Conservation (phyloP, 2,888 invertebrate species). For the Acronicta aceris region DNA sequence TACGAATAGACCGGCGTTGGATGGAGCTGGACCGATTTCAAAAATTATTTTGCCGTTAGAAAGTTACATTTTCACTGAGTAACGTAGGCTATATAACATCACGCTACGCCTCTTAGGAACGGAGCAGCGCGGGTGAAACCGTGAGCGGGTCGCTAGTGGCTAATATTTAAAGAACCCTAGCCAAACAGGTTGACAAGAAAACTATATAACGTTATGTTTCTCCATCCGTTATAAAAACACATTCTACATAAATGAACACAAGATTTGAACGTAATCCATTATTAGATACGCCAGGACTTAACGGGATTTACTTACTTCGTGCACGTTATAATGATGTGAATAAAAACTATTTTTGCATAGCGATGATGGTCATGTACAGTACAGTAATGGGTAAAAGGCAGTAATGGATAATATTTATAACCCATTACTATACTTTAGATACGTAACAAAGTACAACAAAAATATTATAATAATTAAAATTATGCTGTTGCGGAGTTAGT, state of each 20-base stretch:
- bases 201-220: not conserved
- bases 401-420: no score
- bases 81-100: no score
- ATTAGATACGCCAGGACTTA: constrained; percentile 46
- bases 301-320: constrained; percentile 24
- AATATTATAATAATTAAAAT: not conserved
- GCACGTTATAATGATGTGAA: constrained; percentile 12
- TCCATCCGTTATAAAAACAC: constrained; percentile 11
- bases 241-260: constrained; percentile 9
- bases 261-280: constrained; percentile 30
- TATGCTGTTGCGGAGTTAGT: not conserved
- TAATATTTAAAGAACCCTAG: no score
- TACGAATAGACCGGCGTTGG: no score
- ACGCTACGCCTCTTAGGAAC: no score
- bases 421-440: not conserved
- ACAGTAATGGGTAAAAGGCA: no score
- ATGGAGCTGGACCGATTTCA: no score
- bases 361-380: constrained; percentile 7
- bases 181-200: not conserved
- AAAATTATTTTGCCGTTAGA: no score
- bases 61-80: no score
- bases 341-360: constrained; percentile 16
- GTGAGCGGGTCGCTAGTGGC: no score
- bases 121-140: no score
- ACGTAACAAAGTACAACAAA: not conserved